A percentile compares a stretch with the other conserved stretches of the same genome.
These are phyloP conservation scores for Peromyscus polionotus DNA, from an alignment of 2,113 vertebrate genomes.

Conservation along the genomic window DNA sequence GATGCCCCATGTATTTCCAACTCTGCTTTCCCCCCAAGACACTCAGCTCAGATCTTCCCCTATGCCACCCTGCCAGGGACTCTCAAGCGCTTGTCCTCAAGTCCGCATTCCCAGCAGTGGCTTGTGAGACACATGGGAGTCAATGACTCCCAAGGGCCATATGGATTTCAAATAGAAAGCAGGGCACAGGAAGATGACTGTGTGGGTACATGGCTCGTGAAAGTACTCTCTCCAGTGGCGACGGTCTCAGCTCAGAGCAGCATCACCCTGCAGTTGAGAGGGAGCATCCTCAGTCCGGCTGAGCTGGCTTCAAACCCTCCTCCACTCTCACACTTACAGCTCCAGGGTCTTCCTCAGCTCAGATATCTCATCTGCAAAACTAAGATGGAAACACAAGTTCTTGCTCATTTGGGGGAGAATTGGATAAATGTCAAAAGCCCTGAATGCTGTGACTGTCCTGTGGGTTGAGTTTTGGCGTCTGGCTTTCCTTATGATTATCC, in stretches of 20 bases:
- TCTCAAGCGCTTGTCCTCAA: background rate
- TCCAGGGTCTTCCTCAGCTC: background rate
- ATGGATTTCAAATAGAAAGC: background rate
- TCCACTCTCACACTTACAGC: background rate
- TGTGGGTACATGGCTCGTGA: background rate
- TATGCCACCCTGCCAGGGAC: background rate
- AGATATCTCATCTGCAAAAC: background rate
- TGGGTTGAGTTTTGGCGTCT: background rate
- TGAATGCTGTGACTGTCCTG: background rate
- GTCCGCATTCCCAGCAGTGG: background rate
- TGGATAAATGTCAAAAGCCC: background rate
- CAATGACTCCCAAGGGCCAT: background rate
- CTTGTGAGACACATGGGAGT: background rate
- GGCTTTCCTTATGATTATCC: background rate
- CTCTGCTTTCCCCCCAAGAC: background rate
- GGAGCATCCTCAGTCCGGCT: background rate
- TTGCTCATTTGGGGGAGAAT: background rate
- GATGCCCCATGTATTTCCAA: background rate
- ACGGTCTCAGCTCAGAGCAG: background rate
- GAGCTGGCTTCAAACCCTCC: background rate
- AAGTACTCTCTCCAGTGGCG: background rate
- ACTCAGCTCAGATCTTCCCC: background rate
- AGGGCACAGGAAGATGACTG: background rate
- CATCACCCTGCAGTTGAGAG: background rate
- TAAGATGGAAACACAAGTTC: background rate